Evolutionary conservation across 1,140 invertebrate genomes (phyloP).

Genomic region (Sesamia nonagrioides): DNA sequence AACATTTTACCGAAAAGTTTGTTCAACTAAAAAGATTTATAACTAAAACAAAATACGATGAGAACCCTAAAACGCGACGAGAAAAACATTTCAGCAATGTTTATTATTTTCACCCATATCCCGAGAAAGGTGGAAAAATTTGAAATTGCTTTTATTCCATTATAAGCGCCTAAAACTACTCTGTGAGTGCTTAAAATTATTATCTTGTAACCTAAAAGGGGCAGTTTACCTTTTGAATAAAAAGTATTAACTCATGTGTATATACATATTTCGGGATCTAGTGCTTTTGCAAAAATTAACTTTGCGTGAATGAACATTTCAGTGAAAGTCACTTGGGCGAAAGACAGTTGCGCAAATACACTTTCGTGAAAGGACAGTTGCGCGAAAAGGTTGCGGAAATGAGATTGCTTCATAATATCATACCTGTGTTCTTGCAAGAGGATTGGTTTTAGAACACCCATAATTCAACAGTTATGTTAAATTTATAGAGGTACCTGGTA

Average conservation of each 20-base stretch:
- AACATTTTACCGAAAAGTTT: background rate
- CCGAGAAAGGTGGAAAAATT: constrained; percentile 9
- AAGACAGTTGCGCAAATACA: no score
- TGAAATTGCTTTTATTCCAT: constrained; percentile 31
- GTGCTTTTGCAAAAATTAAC: no score
- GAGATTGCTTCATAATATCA: no score
- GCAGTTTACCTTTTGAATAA: constrained; percentile 1
- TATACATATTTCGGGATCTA: no score
- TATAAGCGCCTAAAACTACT: constrained; percentile 42
- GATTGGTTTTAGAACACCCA: no score
- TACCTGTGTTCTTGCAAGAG: no score
- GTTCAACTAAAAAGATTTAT: background rate
- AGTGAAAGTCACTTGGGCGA: no score
- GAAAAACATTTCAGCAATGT: constrained; percentile 32
- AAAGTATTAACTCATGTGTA: background rate
- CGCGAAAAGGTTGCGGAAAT: no score
- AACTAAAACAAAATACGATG: background rate
- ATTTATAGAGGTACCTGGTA: no score
- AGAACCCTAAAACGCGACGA: background rate
- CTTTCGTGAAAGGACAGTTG: no score
- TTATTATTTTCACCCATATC: constrained; percentile 40
- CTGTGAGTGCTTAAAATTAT: constrained; percentile 30
- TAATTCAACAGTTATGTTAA: no score
- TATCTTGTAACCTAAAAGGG: constrained; percentile 4
- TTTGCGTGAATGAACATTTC: no score